Evolutionary conservation across 2,113 vertebrate genomes (phyloP), one percentile per base, ranked within the genome.

Genomic region (Ctenomys sociabilis): DNA sequence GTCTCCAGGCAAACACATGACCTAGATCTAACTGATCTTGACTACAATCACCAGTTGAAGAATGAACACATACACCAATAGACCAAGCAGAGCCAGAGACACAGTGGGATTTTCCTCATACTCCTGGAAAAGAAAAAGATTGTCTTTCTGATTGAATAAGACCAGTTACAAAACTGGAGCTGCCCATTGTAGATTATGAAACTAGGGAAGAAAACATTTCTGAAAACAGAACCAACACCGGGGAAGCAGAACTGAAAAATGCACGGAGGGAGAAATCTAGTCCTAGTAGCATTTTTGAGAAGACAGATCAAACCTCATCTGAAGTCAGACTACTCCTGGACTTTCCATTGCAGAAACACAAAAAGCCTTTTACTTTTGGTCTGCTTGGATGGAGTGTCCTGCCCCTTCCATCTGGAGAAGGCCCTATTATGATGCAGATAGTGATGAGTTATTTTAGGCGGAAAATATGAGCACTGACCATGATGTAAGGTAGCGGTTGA

Each of bases 401-500:
- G 43, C 57, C 40, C 77, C 78, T 88, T 54, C 17, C 85, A 88
- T 88, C 45, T 88, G 88, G 82, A 93, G 91, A 75, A 80, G 77
- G 64, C 59, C 80, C 4, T 0, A 43, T 49, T 35, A 45, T 90
- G 43, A 90, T 12, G 43, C 30, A 92, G 83, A 91, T 49, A 81
- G 54, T 64, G 77, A 54, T 61, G 85, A 88, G 64, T 82, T 90
- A 43, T 83, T 96, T 97, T 88, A 49, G 59, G 85, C 93, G 86
- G 88, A 82, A 93, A 88, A 57, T 10, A 1, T 40, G 49, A 90
- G 93, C 84, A 37, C 59, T 66, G 88, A 80, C 40, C 52, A 85
- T 85, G 57, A 86, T 5, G 49, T 66, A 84, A 92, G 81, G 85
- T 72, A 78, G 40, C 40, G 45, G 21, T 70, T 68, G 80, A 84